Evolutionary conservation across 2,797 vertebrate genomes (phyloP), one percentile per base, ranked within the genome.

Genomic region (Rhinophrynus dorsalis): DNA sequence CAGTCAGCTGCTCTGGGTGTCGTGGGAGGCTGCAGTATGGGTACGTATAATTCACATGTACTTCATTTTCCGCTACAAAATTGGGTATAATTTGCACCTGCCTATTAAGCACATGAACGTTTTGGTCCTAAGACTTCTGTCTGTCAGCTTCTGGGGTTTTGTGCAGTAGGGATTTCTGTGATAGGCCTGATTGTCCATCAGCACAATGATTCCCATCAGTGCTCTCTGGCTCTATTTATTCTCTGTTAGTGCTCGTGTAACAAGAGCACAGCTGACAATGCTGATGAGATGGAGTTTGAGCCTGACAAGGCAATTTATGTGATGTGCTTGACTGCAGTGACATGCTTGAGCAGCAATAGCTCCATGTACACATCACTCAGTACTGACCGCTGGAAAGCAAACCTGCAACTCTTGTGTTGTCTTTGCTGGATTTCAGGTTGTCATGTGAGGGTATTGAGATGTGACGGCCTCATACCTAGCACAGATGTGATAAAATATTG

Each of bases 301-400:
- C 67, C 56, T 5, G 29, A 62, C 38, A 3, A n/a, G 55, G 32
- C 30, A 2, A 1, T 56, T 58, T 4, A 56, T 47, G 27, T 27
- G 66, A 54, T 0, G 66, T 2, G 24, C 42, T 66, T 63, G 58
- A 38, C 18, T 61, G 75, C 42, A 10, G 63, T 3, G 59, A 44
- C 29, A 0, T 12, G 59, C 52, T 44, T 23, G 45, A 56, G 47
- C 72, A 40, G 21, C 3, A 12, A 18, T 35, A 35, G 59, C 37
- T 13, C 67, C 40, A 1, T 5, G 1, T 47, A 59, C 56, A 50
- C 30, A 18, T 72, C 33, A 18, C 35, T 75, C 67, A 55, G 1
- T 61, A 15, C 18, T 29, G 51, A 47, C 55, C 1, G 2, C 1
- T 15, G 51, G 50, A 44, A 63, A 60, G 50, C 33, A 12, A 65